Percentiles rank a stretch among this genome's conserved stretches.
These are phyloP conservation scores for Amazona vittata DNA, from an alignment of 2,113 vertebrate genomes.

Conservation along the genomic window DNA sequence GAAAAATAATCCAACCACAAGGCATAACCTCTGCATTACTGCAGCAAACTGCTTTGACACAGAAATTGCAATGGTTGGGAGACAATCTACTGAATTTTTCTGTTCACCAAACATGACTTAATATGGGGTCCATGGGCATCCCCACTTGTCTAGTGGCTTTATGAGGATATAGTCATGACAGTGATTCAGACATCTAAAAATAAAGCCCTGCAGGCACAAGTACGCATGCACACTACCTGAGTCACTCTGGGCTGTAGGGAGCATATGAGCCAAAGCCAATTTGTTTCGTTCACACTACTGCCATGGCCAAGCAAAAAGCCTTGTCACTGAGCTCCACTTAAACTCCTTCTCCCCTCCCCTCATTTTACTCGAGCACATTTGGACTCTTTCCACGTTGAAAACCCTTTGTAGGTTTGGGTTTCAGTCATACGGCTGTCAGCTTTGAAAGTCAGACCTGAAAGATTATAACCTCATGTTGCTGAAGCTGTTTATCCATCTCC, in stretches of 20 bases:
- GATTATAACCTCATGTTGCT: conserved; percentile 34
- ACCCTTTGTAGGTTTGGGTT: not conserved
- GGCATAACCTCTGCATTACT: not conserved
- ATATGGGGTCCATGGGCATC: conserved; percentile 45
- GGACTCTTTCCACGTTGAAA: not conserved
- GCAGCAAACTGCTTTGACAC: not conserved
- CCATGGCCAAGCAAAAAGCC: not conserved
- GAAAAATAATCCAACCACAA: not conserved
- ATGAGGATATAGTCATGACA: not conserved
- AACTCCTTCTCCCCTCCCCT: not conserved
- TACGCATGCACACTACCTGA: not conserved
- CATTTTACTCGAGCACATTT: not conserved
- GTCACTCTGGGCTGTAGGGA: not conserved
- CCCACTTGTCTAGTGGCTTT: not conserved
- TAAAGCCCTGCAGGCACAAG: conserved; percentile 36
- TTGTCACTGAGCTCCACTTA: not conserved
- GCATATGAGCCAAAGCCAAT: not conserved
- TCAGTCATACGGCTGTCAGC: not conserved
- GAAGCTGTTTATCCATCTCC: conserved; percentile 63
- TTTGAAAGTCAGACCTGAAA: conserved; percentile 37
- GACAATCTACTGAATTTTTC: not conserved
- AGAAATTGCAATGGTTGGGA: not conserved
- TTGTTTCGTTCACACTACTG: not conserved
- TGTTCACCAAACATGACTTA: conserved; percentile 50
- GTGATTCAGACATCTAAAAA: conserved; percentile 61